Conservation (phyloP, 2,797 vertebrate genomes). For the Euthynnus affinis region DNA sequence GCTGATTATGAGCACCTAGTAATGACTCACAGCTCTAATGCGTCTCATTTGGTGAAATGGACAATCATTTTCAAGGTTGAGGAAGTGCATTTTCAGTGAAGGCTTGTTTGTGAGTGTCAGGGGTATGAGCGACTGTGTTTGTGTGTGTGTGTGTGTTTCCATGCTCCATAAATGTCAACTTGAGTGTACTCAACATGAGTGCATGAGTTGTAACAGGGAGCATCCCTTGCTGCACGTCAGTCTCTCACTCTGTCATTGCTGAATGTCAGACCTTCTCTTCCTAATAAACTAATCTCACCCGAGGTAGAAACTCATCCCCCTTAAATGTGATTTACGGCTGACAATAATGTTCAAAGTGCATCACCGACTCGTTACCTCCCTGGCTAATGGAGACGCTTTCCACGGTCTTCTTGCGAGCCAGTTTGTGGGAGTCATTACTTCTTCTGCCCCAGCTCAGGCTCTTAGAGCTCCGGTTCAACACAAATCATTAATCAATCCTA, state of each 20-base stretch:
- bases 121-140: neutral
- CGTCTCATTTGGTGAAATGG: constrained; percentile 56
- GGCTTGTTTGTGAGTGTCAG: constrained; percentile 21
- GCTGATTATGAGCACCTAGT: constrained; percentile 47
- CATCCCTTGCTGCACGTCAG: neutral
- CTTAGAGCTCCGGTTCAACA: constrained; percentile 35
- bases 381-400: constrained; percentile 65
- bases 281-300: constrained; percentile 63
- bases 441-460: constrained; percentile 36
- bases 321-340: constrained; percentile 73
- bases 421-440: constrained; percentile 71
- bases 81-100: constrained; percentile 18
- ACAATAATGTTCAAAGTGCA: constrained; percentile 65
- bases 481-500: constrained; percentile 62
- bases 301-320: constrained; percentile 48
- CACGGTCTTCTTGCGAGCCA: constrained; percentile 34
- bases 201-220: neutral
- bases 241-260: constrained; percentile 42
- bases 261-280: constrained; percentile 57
- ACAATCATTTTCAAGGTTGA: constrained; percentile 55
- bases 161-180: constrained; percentile 29
- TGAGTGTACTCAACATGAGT: neutral
- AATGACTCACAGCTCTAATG: constrained; percentile 63
- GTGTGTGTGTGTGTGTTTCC: neutral
- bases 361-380: constrained; percentile 71